A percentile compares a stretch with the other conserved stretches of the same genome.
phyloP scores from a whole-genome alignment of 2,888 invertebrate genomes.

The Hedychridium roseum region DNA sequence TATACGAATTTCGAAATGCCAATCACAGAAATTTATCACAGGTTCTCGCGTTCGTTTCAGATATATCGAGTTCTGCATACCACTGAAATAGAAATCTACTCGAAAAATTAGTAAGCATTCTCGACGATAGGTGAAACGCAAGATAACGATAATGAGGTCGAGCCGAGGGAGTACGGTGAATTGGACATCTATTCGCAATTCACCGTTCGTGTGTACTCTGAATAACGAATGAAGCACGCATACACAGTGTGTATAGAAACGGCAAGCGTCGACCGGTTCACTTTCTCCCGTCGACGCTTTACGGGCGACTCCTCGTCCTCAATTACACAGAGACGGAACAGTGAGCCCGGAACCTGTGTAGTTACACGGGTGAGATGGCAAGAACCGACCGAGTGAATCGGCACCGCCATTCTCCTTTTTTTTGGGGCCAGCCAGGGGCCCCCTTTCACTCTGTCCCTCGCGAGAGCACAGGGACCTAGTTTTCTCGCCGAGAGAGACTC shows the following conservation, averaged over 20 bases:
- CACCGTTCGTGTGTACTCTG: constrained; percentile 20
- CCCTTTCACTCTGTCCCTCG: no score
- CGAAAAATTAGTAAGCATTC: no score
- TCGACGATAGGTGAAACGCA: no score
- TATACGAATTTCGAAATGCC: no score
- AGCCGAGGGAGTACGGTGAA: constrained; percentile 6
- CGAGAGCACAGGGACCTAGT: no score
- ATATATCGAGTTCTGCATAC: no score
- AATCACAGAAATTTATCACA: no score
- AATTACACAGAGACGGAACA: constrained; percentile 29
- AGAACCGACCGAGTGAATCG: constrained; percentile 33
- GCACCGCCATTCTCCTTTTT: constrained; percentile 9
- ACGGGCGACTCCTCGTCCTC: no score
- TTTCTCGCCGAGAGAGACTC: no score
- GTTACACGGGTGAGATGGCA: constrained; percentile 52
- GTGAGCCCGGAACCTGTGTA: constrained; percentile 34
- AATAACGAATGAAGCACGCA: constrained; percentile 42
- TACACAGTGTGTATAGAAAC: constrained; percentile 21
- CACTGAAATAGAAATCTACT: no score
- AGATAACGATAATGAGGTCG: constrained; percentile 27
- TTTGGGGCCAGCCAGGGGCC: constrained; percentile 3
- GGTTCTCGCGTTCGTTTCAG: no score
- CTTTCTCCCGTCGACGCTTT: constrained; percentile 40
- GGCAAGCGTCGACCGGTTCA: constrained; percentile 23
- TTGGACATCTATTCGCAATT: no score